These are phyloP conservation scores for Pterocles orientalis DNA, from an alignment of 2,113 vertebrate species.

Conservation along the genomic window DNA sequence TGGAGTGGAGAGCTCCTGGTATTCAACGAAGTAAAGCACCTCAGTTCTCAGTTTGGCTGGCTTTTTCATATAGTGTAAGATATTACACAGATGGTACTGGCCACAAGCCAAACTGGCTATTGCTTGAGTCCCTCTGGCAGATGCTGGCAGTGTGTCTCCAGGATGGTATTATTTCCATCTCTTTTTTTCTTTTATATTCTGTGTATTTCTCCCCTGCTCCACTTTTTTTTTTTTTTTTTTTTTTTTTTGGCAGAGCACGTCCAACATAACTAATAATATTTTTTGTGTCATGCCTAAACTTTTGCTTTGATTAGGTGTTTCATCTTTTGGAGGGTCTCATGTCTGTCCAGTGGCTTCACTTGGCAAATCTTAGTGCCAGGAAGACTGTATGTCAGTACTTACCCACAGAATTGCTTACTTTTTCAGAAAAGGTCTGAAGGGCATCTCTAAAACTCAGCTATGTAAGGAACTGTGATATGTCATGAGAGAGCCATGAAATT, in stretches of 20 bases:
- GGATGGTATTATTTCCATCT: conserved; percentile 42
- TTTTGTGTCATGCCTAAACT: conserved; percentile 59
- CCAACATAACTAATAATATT: conserved; percentile 55
- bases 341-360: conserved; percentile 10
- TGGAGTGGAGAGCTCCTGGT: conserved; percentile 50
- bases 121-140: conserved; percentile 65
- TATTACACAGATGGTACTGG: conserved; percentile 72
- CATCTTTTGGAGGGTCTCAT: conserved; percentile 47
- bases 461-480: conserved; percentile 29
- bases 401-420: conserved; percentile 37
- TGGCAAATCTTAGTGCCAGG: conserved; percentile 52
- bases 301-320: conserved; percentile 49
- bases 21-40: conserved; percentile 35
- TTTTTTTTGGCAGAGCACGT: conserved; percentile 46
- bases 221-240: conserved; percentile 37
- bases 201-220: conserved; percentile 4
- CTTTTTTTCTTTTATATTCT: neutral
- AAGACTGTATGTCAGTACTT: conserved; percentile 32
- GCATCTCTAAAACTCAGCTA: conserved; percentile 20
- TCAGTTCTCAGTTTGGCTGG: conserved; percentile 62
- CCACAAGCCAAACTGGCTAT: conserved; percentile 62
- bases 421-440: conserved; percentile 45
- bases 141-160: conserved; percentile 63
- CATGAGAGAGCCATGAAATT: conserved; percentile 41
- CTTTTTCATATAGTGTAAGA: conserved; percentile 47